Evolutionary conservation across 2,888 invertebrate species (phyloP).

Genomic region (Neoascia interrupta): DNA sequence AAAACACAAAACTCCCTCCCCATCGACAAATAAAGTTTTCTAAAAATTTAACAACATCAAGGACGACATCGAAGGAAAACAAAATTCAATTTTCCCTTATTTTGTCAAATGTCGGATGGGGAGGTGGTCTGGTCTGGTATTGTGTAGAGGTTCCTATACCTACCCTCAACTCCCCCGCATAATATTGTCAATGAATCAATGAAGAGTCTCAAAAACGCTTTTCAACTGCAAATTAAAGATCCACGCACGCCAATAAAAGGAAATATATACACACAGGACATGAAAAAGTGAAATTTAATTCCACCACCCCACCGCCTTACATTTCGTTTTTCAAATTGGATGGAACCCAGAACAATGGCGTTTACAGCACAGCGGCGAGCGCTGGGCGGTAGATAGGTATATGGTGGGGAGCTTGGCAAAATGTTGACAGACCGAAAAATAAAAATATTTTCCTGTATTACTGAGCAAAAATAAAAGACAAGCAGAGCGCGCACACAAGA

Average conservation of each 20-base stretch:
- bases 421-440: constrained; percentile 70
- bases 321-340: constrained; percentile 10
- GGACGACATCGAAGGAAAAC: constrained; percentile 60
- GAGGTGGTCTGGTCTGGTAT: neutral
- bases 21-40: constrained; percentile 56
- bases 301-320: neutral
- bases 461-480: constrained; percentile 64
- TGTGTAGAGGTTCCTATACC: too few species aligned
- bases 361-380: neutral
- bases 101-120: too few species aligned
- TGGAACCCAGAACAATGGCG: constrained; percentile 35
- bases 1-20: too few species aligned
- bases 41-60: constrained; percentile 49
- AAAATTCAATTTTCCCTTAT: constrained; percentile 60
- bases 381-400: neutral
- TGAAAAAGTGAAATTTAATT: constrained; percentile 67
- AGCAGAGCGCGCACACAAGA: constrained; percentile 47
- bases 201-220: constrained; percentile 55
- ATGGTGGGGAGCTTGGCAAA: constrained; percentile 49
- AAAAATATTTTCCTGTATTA: constrained; percentile 68
- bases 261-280: constrained; percentile 39
- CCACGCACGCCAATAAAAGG: constrained; percentile 64
- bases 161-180: neutral
- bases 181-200: constrained; percentile 50
- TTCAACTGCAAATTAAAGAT: constrained; percentile 64